These are phyloP conservation scores for Blastobasis adustella DNA, from an alignment of 2,888 invertebrate species.

Conservation along the genomic window DNA sequence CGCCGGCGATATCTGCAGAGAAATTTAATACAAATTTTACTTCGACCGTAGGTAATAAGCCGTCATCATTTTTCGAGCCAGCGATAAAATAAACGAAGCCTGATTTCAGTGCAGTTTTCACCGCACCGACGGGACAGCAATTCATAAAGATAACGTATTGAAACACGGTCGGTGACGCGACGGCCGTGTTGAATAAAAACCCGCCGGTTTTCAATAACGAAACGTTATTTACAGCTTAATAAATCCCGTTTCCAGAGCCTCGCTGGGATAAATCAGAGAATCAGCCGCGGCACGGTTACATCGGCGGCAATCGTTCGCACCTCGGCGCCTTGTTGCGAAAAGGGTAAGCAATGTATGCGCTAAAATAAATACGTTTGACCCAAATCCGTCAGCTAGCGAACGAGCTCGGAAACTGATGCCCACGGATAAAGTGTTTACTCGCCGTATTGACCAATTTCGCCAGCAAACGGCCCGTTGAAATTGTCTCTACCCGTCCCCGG, in stretches of 20 bases:
- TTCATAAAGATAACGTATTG: conserved; percentile 54
- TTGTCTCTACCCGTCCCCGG: conserved; percentile 20
- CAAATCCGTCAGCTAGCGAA: conserved; percentile 45
- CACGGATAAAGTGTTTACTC: conserved; percentile 22
- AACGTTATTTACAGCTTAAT: conserved; percentile 46
- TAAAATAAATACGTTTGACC: conserved; percentile 63
- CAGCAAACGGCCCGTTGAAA: conserved; percentile 33
- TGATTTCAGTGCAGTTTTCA: conserved; percentile 38
- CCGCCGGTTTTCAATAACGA: conserved; percentile 42
- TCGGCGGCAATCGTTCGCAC: conserved; percentile 33
- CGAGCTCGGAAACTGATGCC: conserved; percentile 37
- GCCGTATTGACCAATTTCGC: conserved; percentile 28
- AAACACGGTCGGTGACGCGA: conserved; percentile 49
- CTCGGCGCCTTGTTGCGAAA: conserved; percentile 36
- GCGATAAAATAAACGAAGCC: conserved; percentile 37
- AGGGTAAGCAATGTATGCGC: conserved; percentile 40
- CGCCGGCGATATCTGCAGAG: conserved; percentile 9
- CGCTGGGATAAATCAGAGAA: conserved; percentile 23
- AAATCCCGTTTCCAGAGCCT: conserved; percentile 37
- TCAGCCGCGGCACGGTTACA: conserved; percentile 14
- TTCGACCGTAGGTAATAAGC: conserved; percentile 16
- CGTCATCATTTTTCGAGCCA: conserved; percentile 32
- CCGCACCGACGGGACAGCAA: conserved; percentile 35
- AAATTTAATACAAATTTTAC: conserved; percentile 14
- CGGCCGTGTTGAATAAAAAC: conserved; percentile 42